Evolutionary conservation across 2,797 vertebrate genomes (phyloP), one percentile per base, ranked within the genome.

Genomic region (Centropyge bicolor): DNA sequence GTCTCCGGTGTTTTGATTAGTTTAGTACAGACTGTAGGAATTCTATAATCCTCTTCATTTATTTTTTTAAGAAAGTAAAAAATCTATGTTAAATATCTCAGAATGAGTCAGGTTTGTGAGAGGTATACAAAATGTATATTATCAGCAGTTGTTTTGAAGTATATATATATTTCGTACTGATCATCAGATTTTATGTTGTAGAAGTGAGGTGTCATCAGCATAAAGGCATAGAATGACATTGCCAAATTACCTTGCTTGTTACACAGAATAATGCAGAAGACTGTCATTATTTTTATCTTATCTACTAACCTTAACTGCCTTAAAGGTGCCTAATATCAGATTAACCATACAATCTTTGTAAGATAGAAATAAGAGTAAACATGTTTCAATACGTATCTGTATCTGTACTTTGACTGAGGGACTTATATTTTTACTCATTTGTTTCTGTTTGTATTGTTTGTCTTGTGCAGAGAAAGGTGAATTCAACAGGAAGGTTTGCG

Each of bases 401-500:
- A 22, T 31, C 27, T 31, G 27, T 31, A 52, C 11, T 65, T 64
- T 38, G 11, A 59, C 1, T 22, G 10, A 56, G 1, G 3, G 10
- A 56, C 19, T 62, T 31, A 31, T 31, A 4, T 31, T 31, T 31
- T 31, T 31, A 31, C 27, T 31, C 2, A 31, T 31, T 31, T 31
- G 27, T 31, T 31, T 31, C 27, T 31, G 27, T 31, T 31, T 78
- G 27, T 57, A 36, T 76, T 40, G 49, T 66, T 45, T 86, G 6
- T 77, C 31, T 75, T 82, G 77, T 45, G 66, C 93, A 95, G 95
- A 95, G 79, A 95, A 93, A 83, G 93, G 91, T 60, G 94, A 95
- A 87, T 94, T 95, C 86, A 95, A 95, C 88, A 93, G 94, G 80
- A 95, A 95, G 80, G 90, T 96, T 92, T 97, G 97, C 93, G 89